Base-by-base conservation (phyloP, 2,888 invertebrate genomes). In the Carabus problematicus region DNA sequence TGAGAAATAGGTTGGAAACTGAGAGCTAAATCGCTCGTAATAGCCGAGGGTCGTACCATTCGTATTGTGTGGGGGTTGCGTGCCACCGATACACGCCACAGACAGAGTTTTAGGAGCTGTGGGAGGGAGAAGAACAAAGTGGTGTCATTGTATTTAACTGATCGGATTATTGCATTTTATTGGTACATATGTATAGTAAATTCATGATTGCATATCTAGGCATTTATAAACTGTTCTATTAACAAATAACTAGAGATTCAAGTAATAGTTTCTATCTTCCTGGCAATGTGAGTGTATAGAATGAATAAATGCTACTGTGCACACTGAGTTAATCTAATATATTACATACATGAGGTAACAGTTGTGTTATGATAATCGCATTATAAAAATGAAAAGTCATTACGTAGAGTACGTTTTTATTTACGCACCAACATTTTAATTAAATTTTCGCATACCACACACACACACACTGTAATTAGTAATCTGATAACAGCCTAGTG, bases 351-450 rank as follows among this genome's bases (percentile, higher is more conserved):
- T 52, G 52, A 18, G n/a, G 18, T 52, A 52, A 52, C 52, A 16
- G n/a, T 12, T n/a, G n/a, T n/a, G n/a, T n/a, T 18, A 16, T 52
- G 19, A 52, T 52, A 52, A 52, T 18, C 19, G 16, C 52, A 12
- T 16, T 52, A 52, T 52, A 19, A 52, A 52, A 18, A 18, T 56
- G 60, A 60, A 67, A 67, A 60, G 59, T 67, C 58, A 67, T 67
- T 67, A 67, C 19, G 18, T 16, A 41, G 67, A 67, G 67, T 67
- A 60, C 67, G 60, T 41, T 67, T 67, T 59, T 67, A 67, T 67
- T 67, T 67, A 67, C 60, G 67, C 42, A 16, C 52, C 60, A 60
- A 67, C 60, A 67, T 52, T 67, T 67, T 67, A 67, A 67, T 67
- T 67, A 67, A 52, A 67, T 67, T 67, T 67, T 60, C 47, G 60